These are phyloP conservation scores for Pangasius larnaudii DNA, from an alignment of 2,797 vertebrate genomes.

Conservation along the genomic window DNA sequence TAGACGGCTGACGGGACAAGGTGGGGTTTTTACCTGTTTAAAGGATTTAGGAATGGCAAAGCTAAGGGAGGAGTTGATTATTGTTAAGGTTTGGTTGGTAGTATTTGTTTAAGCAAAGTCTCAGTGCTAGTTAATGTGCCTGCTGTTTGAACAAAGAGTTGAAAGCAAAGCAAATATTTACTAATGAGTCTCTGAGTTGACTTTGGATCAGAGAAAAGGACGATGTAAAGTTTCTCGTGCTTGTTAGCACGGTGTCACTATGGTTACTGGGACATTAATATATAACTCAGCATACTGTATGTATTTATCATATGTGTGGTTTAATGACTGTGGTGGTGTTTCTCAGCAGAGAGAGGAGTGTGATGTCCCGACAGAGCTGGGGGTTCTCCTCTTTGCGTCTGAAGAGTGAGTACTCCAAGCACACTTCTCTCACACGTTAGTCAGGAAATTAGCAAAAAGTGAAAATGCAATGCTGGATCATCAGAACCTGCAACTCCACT, in stretches of 20 bases:
- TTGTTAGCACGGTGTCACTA: neutral
- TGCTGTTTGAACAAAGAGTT: neutral
- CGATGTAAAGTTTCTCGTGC: neutral
- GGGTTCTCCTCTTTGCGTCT: conserved; percentile 46
- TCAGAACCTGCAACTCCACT: neutral
- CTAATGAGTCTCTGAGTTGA: neutral
- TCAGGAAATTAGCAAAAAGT: neutral
- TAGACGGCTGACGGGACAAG: neutral
- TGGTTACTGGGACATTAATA: too few relatives aligned
- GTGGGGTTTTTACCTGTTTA: neutral
- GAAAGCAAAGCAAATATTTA: conserved; percentile 24
- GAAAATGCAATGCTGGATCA: too few relatives aligned
- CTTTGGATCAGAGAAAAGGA: neutral
- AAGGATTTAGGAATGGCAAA: neutral
- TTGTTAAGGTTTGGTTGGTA: neutral
- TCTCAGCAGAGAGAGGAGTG: conserved; percentile 23
- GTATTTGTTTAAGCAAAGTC: neutral
- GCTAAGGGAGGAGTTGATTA: neutral
- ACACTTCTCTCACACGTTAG: neutral
- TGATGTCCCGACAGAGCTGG: conserved; percentile 38
- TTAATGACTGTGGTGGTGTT: neutral
- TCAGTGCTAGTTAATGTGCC: neutral
- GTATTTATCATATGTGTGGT: neutral
- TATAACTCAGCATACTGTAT: neutral
- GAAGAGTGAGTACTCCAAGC: conserved; percentile 40